Evolutionary conservation across 1,140 invertebrate genomes (phyloP).

Genomic region (Caenorhabditis brenneri): DNA sequence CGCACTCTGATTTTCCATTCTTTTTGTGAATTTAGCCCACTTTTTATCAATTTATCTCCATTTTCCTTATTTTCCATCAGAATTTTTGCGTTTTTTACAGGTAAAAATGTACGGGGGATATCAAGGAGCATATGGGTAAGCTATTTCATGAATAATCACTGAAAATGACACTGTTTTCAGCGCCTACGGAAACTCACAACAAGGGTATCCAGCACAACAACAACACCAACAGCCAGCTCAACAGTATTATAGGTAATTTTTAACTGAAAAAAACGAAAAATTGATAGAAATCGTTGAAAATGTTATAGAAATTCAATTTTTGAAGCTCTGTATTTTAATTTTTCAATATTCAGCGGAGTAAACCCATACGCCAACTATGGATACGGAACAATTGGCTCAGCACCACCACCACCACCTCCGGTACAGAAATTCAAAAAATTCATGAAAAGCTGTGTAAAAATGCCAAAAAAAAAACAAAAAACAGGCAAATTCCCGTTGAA

Average conservation of each 20-base stretch:
- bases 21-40: background rate
- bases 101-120: slow-evolving; percentile 21
- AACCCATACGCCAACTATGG: slow-evolving; percentile 4
- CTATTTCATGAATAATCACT: background rate
- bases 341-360: background rate
- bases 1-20: background rate
- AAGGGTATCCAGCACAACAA: background rate
- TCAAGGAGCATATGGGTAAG: background rate
- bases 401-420: background rate
- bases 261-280: background rate
- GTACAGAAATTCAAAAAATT: background rate
- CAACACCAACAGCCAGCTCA: background rate
- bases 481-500: no score
- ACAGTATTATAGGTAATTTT: background rate
- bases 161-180: background rate
- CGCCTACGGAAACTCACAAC: background rate
- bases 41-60: background rate
- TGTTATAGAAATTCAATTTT: no score
- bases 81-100: background rate
- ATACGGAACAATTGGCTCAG: background rate
- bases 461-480: no score
- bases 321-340: background rate
- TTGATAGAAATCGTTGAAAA: background rate
- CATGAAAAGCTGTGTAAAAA: no score
- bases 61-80: background rate